Percentiles rank a stretch among this genome's conserved stretches.
phyloP scores from a whole-genome alignment of 2,888 invertebrate species.

The Leuctra nigra region DNA sequence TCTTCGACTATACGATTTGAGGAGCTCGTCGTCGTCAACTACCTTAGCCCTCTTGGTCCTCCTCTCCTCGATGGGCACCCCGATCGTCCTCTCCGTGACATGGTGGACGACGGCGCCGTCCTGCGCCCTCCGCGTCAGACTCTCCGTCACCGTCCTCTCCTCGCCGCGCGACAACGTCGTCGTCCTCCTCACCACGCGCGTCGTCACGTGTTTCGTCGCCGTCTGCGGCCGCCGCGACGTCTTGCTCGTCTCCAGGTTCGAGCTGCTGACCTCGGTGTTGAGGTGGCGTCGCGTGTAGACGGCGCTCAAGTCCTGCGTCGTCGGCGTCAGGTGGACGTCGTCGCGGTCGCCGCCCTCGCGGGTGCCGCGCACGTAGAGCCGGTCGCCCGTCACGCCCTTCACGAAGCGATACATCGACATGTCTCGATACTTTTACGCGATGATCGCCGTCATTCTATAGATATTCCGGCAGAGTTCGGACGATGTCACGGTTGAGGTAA shows the following conservation, averaged over 20 bases:
- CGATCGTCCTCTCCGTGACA: slow-evolving; percentile 31
- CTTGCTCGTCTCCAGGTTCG: slow-evolving; percentile 76
- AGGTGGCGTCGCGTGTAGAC: slow-evolving; percentile 75
- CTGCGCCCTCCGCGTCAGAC: slow-evolving; percentile 35
- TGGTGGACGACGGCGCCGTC: slow-evolving; percentile 16
- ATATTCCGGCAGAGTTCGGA: no score
- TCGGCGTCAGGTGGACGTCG: slow-evolving; percentile 43
- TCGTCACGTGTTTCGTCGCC: slow-evolving; percentile 76
- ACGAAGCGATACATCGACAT: slow-evolving; percentile 78
- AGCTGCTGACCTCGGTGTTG: slow-evolving; percentile 78
- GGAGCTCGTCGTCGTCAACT: no score
- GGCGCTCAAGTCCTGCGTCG: slow-evolving; percentile 58
- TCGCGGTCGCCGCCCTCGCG: slow-evolving; percentile 56
- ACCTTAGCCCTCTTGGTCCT: slow-evolving; percentile 72
- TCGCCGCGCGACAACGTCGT: slow-evolving; percentile 83
- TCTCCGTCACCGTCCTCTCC: slow-evolving; percentile 66
- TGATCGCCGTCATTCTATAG: no score
- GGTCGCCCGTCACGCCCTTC: slow-evolving; percentile 48
- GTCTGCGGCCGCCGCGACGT: slow-evolving; percentile 71
- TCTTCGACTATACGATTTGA: no score
- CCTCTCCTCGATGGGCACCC: slow-evolving; percentile 29
- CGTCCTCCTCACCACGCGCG: slow-evolving; percentile 79
- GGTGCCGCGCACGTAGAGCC: slow-evolving; percentile 70
- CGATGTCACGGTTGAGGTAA: no score
- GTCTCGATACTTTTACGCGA: no score